Conservation (phyloP, 2,113 vertebrate species). For the Hemicordylus capensis region DNA sequence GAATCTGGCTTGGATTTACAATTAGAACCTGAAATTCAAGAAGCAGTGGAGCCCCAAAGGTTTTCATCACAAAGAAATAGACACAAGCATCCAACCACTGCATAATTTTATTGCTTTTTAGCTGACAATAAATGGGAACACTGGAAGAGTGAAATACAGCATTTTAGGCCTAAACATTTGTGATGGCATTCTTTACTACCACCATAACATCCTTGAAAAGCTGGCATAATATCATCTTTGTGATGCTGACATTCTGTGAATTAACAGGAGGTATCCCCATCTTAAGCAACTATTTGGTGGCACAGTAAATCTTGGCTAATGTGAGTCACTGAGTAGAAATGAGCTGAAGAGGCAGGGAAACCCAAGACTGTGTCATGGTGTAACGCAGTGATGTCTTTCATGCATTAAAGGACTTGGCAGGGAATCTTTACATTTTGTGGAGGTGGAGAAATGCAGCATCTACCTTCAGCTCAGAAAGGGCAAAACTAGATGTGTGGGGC, state of each 20-base stretch:
- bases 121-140: neutral
- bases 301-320: neutral
- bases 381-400: neutral
- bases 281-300: neutral
- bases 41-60: constrained; percentile 21
- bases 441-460: neutral
- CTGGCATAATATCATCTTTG: neutral
- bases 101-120: constrained; percentile 47
- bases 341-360: neutral
- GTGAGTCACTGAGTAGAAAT: neutral
- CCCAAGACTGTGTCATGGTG: neutral
- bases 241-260: neutral
- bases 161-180: neutral
- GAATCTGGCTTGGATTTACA: constrained; percentile 37
- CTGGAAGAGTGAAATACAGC: neutral
- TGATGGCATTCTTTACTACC: neutral
- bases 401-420: neutral
- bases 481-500: no score
- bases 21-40: constrained; percentile 37
- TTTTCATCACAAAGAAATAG: constrained; percentile 14
- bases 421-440: neutral
- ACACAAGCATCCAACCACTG: neutral
- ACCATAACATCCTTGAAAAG: neutral
- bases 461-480: neutral
- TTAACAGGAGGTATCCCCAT: neutral